Conservation (phyloP, 2,888 invertebrate genomes). For the Nebria salina region DNA sequence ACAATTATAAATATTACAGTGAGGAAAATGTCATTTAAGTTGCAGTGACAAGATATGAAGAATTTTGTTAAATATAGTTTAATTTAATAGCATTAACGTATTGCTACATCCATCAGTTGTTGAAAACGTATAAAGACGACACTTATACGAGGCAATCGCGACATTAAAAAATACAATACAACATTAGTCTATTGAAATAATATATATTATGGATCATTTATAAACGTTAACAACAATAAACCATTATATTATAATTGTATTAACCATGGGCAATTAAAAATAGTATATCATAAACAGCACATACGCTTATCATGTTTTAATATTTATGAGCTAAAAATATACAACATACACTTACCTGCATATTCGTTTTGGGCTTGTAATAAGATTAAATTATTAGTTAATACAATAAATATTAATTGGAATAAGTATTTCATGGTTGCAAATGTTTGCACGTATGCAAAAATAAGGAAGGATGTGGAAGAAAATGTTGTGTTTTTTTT, state of each 20-base stretch:
- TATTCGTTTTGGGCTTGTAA: neutral
- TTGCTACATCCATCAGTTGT: too few relatives aligned
- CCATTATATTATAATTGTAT: neutral
- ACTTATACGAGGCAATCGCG: too few relatives aligned
- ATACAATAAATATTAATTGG: neutral
- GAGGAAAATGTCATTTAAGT: too few relatives aligned
- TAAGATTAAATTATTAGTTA: neutral
- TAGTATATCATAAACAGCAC: neutral
- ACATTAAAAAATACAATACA: neutral
- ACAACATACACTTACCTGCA: neutral
- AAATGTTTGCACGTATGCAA: neutral
- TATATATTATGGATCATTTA: neutral
- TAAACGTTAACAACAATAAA: neutral
- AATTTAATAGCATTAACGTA: too few relatives aligned
- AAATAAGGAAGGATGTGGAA: neutral
- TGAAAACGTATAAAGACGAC: too few relatives aligned
- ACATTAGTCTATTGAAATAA: neutral
- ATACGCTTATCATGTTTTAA: neutral
- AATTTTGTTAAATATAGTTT: too few relatives aligned
- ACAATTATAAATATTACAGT: too few relatives aligned
- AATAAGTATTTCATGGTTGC: neutral
- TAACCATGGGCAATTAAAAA: neutral
- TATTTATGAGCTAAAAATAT: neutral
- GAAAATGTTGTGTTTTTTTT: neutral
- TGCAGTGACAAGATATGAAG: too few relatives aligned